These are phyloP conservation scores for Nyleta sp. DNA, from an alignment of 2,888 invertebrate species.

Conservation along the genomic window DNA sequence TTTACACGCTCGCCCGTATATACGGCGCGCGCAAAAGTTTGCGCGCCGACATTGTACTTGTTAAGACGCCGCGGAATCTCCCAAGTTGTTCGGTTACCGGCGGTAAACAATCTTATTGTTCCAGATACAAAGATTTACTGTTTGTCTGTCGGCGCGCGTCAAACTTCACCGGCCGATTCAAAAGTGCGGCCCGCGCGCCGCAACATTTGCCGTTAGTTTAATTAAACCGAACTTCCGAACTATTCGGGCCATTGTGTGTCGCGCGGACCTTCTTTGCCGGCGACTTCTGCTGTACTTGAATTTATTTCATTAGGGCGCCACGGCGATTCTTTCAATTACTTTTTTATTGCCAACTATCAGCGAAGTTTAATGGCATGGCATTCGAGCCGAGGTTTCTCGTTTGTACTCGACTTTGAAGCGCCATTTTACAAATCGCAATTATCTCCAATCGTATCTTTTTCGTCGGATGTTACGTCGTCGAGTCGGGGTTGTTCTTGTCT, in stretches of 20 bases:
- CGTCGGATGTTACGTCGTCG: not conserved
- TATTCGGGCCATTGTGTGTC: slow-evolving; percentile 50
- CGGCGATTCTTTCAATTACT: slow-evolving; percentile 61
- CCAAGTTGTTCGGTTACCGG: slow-evolving; percentile 45
- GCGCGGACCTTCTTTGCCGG: slow-evolving; percentile 46
- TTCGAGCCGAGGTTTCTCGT: slow-evolving; percentile 36
- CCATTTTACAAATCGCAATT: slow-evolving; percentile 46
- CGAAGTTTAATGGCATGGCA: slow-evolving; percentile 52
- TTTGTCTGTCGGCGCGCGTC: slow-evolving; percentile 45
- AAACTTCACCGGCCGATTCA: slow-evolving; percentile 45
- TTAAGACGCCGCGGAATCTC: slow-evolving; percentile 53
- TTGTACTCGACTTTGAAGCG: slow-evolving; percentile 38
- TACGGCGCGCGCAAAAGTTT: slow-evolving; percentile 36
- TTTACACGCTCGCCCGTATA: slow-evolving; percentile 38
- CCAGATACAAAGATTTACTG: slow-evolving; percentile 35
- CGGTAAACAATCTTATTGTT: slow-evolving; percentile 55
- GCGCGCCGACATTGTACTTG: slow-evolving; percentile 53
- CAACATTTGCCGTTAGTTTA: slow-evolving; percentile 56
- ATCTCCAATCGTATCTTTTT: slow-evolving; percentile 14
- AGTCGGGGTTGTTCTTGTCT: no score
- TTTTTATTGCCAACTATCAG: slow-evolving; percentile 61
- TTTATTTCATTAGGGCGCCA: slow-evolving; percentile 59
- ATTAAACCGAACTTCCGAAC: slow-evolving; percentile 55
- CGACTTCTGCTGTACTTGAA: slow-evolving; percentile 56
- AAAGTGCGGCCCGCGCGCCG: slow-evolving; percentile 15